Evolutionary conservation across 2,888 invertebrate genomes (phyloP).

Genomic region (Orchestes rusci): DNA sequence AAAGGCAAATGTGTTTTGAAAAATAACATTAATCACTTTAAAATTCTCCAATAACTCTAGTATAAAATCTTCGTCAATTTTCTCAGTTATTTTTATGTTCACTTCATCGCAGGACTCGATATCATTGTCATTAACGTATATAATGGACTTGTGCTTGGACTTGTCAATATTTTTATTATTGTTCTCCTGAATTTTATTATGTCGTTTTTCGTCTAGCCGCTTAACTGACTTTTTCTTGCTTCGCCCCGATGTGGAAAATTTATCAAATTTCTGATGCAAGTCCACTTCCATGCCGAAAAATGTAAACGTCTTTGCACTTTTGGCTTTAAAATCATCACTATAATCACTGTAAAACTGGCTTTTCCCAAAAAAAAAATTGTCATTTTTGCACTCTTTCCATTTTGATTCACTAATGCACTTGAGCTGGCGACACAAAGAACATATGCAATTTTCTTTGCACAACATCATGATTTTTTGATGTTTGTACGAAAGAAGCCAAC

Average conservation of each 20-base stretch:
- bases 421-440: slow-evolving; percentile 68
- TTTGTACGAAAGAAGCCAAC: slow-evolving; percentile 12
- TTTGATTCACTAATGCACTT: slow-evolving; percentile 41
- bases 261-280: slow-evolving; percentile 39
- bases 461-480: slow-evolving; percentile 47
- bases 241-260: slow-evolving; percentile 41
- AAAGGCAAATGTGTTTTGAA: slow-evolving; percentile 39
- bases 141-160: slow-evolving; percentile 19
- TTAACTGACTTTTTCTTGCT: slow-evolving; percentile 6
- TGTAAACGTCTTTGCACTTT: slow-evolving; percentile 38
- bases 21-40: slow-evolving; percentile 39
- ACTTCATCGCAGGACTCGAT: background rate
- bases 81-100: slow-evolving; percentile 33
- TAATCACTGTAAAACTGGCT: no score
- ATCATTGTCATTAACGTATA: slow-evolving; percentile 37
- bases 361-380: slow-evolving; percentile 10
- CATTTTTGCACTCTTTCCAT: slow-evolving; percentile 30
- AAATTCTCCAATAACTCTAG: slow-evolving; percentile 36
- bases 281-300: slow-evolving; percentile 45
- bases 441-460: slow-evolving; percentile 66
- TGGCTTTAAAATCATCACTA: background rate
- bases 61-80: slow-evolving; percentile 39
- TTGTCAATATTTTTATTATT: slow-evolving; percentile 12
- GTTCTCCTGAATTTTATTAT: slow-evolving; percentile 1
- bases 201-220: background rate